These are phyloP conservation scores for Leptinotarsa tumamoca DNA, from an alignment of 2,888 invertebrate species.

Conservation along the genomic window DNA sequence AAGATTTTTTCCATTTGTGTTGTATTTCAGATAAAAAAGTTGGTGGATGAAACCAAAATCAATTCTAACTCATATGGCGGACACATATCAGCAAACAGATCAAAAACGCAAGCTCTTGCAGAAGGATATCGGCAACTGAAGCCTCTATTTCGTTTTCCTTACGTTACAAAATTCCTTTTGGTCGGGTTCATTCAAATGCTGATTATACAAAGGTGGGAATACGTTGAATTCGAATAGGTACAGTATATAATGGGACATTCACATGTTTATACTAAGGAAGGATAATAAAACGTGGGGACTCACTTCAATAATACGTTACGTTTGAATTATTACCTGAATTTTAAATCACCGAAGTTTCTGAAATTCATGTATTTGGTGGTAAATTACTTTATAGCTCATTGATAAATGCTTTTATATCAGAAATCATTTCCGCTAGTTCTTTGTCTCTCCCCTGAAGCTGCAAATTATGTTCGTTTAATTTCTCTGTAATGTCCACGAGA, in stretches of 20 bases:
- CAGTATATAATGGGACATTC: background rate
- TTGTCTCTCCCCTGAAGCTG: too few relatives aligned
- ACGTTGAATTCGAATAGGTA: background rate
- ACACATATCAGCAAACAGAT: slow-evolving; percentile 51
- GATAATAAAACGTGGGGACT: too few relatives aligned
- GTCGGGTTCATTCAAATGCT: slow-evolving; percentile 73
- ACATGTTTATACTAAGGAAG: too few relatives aligned
- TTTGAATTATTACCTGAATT: too few relatives aligned
- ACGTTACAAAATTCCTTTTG: slow-evolving; percentile 71
- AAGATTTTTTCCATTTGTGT: background rate
- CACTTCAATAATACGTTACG: too few relatives aligned
- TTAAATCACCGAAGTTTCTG: too few relatives aligned
- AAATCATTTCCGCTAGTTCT: too few relatives aligned
- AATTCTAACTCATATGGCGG: slow-evolving; percentile 55
- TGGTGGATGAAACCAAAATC: slow-evolving; percentile 59
- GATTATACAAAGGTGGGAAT: slow-evolving; percentile 73
- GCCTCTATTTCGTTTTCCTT: slow-evolving; percentile 74
- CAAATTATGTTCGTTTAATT: too few relatives aligned
- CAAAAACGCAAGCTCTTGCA: slow-evolving; percentile 67
- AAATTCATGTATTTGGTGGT: too few relatives aligned
- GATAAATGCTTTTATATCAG: too few relatives aligned
- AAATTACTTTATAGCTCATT: too few relatives aligned
- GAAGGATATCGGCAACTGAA: slow-evolving; percentile 74
- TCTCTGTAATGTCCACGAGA: too few relatives aligned
- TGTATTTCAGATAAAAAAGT: slow-evolving; percentile 60